Evolutionary conservation across 2,113 vertebrate species (phyloP).

Genomic region (Rhea americana): DNA sequence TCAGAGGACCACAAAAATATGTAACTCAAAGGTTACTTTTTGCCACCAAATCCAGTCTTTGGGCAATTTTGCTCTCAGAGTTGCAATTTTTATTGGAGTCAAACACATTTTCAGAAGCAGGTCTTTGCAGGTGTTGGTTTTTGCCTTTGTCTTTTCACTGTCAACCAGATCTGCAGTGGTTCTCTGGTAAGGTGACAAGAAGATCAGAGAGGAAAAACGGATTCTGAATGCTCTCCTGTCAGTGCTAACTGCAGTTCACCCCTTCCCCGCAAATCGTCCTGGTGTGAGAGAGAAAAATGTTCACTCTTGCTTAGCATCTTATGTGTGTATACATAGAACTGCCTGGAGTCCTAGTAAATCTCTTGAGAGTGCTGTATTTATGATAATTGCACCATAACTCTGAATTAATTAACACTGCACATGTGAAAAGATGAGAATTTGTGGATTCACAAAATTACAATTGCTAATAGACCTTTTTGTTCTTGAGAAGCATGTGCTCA

Average conservation of each 20-base stretch:
- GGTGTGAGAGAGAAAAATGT: not conserved
- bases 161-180: not conserved
- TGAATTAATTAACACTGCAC: constrained; percentile 15
- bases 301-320: not conserved
- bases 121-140: not conserved
- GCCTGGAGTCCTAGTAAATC: not conserved
- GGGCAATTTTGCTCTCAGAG: not conserved
- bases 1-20: not conserved
- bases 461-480: not conserved
- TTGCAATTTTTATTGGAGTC: not conserved
- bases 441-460: not conserved
- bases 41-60: not conserved
- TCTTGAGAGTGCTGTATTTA: not conserved
- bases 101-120: not conserved
- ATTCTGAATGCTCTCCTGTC: not conserved
- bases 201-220: not conserved
- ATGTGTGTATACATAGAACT: not conserved
- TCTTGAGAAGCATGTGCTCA: not conserved
- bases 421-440: constrained; percentile 13
- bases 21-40: not conserved
- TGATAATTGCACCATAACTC: not conserved
- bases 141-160: not conserved
- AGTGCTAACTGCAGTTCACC: not conserved
- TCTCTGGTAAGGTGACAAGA: not conserved
- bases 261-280: not conserved